Evolutionary conservation across 2,797 vertebrate species (phyloP).

Genomic region (Limosa lapponica): DNA sequence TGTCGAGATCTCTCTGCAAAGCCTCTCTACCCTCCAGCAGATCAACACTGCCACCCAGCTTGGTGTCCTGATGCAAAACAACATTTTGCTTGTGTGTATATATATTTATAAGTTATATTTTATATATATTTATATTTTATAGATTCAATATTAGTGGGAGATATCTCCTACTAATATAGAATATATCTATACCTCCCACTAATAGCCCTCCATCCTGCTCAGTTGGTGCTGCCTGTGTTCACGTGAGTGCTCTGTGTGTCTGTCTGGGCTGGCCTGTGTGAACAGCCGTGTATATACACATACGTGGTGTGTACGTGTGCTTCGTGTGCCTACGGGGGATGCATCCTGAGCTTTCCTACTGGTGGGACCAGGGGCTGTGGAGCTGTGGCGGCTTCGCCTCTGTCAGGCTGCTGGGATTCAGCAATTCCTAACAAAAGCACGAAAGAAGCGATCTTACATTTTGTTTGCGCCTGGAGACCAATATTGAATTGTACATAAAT

Average conservation of each 20-base stretch:
- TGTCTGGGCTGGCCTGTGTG: neutral
- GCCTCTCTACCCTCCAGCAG: too few relatives aligned
- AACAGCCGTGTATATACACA: fast-evolving
- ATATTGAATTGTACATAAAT: neutral
- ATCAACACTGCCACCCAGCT: too few relatives aligned
- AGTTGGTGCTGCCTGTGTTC: neutral
- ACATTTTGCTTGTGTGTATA: neutral
- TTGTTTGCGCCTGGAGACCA: neutral
- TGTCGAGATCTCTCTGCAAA: too few relatives aligned
- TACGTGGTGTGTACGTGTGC: neutral
- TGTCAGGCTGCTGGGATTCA: neutral
- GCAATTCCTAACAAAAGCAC: neutral
- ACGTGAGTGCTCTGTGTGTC: too few relatives aligned
- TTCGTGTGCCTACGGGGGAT: neutral
- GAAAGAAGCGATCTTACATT: neutral
- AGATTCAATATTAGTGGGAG: neutral
- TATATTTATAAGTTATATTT: neutral
- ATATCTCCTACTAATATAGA: neutral
- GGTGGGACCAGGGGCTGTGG: neutral
- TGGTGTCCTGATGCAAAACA: neutral
- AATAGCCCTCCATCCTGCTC: neutral
- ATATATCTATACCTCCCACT: neutral
- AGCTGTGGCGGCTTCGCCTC: neutral
- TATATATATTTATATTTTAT: too few relatives aligned
- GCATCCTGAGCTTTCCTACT: neutral